A percentile compares a stretch with the other conserved stretches of the same genome.
phyloP scores from a whole-genome alignment of 64 coral and sea anemone species.

The Stichodactyla helianthus region DNA sequence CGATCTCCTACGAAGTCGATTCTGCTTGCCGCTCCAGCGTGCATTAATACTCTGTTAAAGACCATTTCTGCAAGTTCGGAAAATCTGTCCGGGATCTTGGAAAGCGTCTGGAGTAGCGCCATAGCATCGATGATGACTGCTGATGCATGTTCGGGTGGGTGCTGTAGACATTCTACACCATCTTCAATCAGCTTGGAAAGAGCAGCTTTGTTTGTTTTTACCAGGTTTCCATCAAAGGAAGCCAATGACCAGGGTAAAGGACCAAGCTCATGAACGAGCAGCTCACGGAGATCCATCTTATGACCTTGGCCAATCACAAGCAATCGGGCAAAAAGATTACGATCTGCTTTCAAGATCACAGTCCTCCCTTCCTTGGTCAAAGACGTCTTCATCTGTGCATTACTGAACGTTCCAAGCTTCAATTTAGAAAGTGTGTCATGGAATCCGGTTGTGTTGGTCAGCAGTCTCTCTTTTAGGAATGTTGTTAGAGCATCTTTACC shows the following conservation, averaged over 20 bases:
- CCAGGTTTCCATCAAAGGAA: constrained; percentile 45
- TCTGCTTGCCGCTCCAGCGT: constrained; percentile 46
- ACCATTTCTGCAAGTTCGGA: constrained; percentile 48
- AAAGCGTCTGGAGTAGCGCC: constrained; percentile 33
- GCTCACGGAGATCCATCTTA: constrained; percentile 39
- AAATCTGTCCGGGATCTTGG: constrained; percentile 50
- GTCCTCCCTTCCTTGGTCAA: not conserved
- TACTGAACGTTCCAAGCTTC: constrained; percentile 40
- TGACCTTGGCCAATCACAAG: constrained; percentile 27
- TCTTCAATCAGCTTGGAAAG: constrained; percentile 48
- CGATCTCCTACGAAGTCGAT: constrained; percentile 68
- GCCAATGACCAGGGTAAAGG: constrained; percentile 61
- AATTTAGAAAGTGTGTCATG: constrained; percentile 51
- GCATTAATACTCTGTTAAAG: constrained; percentile 35
- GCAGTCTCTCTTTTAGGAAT: constrained; percentile 43
- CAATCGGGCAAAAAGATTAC: constrained; percentile 46
- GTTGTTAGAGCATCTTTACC: constrained; percentile 1
- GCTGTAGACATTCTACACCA: constrained; percentile 46
- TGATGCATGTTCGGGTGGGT: constrained; percentile 27
- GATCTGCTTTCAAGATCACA: not conserved
- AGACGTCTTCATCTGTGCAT: constrained; percentile 20
- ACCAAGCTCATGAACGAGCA: constrained; percentile 46
- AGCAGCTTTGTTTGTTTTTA: constrained; percentile 45
- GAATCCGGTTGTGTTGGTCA: constrained; percentile 27
- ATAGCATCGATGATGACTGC: constrained; percentile 67